These are phyloP conservation scores for Epinephelus moara DNA, from an alignment of 2,113 vertebrate genomes.

Conservation along the genomic window DNA sequence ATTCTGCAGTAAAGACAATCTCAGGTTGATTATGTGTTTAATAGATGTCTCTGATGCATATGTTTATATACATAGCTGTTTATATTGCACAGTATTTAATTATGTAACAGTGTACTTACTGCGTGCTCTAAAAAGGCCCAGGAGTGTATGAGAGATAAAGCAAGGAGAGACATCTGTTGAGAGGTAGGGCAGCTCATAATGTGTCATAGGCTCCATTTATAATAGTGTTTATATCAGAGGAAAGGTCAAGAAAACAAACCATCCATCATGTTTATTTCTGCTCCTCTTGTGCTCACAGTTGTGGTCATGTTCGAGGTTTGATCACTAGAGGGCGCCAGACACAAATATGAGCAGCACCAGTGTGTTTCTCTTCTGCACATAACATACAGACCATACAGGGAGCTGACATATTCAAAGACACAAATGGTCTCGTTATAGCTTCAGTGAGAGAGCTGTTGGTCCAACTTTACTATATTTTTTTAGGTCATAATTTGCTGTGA, in stretches of 20 bases:
- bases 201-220: not conserved
- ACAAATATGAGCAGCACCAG: not conserved
- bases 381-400: not conserved
- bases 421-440: no score
- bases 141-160: not conserved
- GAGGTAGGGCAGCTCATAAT: not conserved
- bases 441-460: not conserved
- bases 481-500: not conserved
- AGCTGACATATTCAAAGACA: not conserved
- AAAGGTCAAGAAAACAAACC: not conserved
- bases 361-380: not conserved
- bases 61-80: not conserved
- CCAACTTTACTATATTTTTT: not conserved
- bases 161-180: not conserved
- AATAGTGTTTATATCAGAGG: not conserved
- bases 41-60: not conserved
- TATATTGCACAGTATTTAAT: not conserved
- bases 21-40: not conserved
- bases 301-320: not conserved
- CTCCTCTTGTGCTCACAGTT: not conserved
- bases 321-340: constrained; percentile 67
- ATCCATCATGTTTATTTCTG: not conserved
- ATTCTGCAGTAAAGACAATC: not conserved
- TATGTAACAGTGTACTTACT: not conserved
- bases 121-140: not conserved